Evolutionary conservation across 37 sponge, comb jelly and placozoan species (phyloP).

Genomic region (Tethya wilhelma): DNA sequence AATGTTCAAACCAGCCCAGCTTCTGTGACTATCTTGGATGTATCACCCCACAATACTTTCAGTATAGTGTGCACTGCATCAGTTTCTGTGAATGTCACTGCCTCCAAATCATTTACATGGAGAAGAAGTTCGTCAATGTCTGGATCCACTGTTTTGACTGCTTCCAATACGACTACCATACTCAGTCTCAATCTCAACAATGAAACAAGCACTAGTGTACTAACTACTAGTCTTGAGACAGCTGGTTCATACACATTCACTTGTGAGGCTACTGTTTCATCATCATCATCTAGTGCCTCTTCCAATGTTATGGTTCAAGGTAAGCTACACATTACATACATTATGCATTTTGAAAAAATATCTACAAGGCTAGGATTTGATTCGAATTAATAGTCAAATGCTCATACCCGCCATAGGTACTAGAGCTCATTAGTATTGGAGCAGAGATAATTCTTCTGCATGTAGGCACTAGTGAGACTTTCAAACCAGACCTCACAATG

Average conservation of each 20-base stretch:
- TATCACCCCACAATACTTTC: slow-evolving; percentile 19
- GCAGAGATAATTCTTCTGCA: too few species aligned
- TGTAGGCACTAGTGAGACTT: too few species aligned
- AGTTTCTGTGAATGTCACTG: slow-evolving; percentile 5
- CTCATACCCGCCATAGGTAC: too few species aligned
- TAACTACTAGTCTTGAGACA: neutral
- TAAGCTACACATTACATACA: too few species aligned
- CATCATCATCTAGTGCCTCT: neutral
- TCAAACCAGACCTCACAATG: too few species aligned
- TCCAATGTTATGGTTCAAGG: neutral
- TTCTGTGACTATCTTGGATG: slow-evolving; percentile 1
- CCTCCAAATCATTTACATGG: slow-evolving; percentile 6
- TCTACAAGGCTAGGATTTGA: too few species aligned
- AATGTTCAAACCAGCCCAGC: neutral
- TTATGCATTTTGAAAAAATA: too few species aligned
- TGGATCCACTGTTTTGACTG: neutral
- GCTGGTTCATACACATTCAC: slow-evolving; percentile 9
- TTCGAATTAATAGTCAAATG: too few species aligned
- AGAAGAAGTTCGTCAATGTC: neutral
- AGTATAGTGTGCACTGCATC: slow-evolving; percentile 14
- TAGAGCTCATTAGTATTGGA: too few species aligned
- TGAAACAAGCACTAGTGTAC: slow-evolving; percentile 25
- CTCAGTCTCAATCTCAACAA: neutral
- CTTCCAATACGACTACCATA: neutral
- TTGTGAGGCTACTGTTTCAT: slow-evolving; percentile 6